Base-by-base conservation (phyloP, 2,113 vertebrate species). In the Notarius lentiginosus region DNA sequence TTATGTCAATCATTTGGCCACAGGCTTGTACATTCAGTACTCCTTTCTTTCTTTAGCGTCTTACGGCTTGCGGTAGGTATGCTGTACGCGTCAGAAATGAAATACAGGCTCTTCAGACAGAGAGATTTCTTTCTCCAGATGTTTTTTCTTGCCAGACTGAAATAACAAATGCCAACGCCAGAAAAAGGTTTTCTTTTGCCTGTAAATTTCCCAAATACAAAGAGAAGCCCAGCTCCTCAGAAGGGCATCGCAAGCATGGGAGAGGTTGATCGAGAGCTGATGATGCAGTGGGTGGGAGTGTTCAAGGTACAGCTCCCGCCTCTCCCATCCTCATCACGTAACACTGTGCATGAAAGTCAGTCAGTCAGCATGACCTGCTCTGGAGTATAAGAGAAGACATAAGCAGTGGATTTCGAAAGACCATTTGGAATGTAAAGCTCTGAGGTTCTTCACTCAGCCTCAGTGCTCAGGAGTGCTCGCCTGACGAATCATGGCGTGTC, bases 401-500 rank as follows among this genome's bases (percentile, higher is more conserved):
- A 76, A 58, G 82, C 66, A 3, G 51, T 82, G 60, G 47, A 34
- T 75, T 82, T 82, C 56, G 24, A 70, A 77, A 65, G 72, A 55
- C 5, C 9, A 61, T 70, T 70, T 41, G 85, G 76, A 85, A 85
- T 85, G 85, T 53, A 70, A 49, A 68, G 30, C 30, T 75, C 34
- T 72, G 79, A 79, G 47, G 53, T 77, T 85, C 68, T 84, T 75
- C 20, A 27, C 58, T 82, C 51, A 81, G 75, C 17, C 75, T 58
- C 75, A 79, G 76, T 34, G 20, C 82, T 68, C 15, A 58, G 82
- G 56, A 79, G 53, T 63, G 51, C n/a, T 10, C 30, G 4, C 58
- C 49, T 63, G 58, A 72, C 27, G 18, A 30, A 17, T 73, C 55
- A 94, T 94, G 90, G 84, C 92, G 79, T 92, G 87, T 30, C 81